A percentile compares a stretch with the other conserved stretches of the same genome.
Evolutionary conservation across 37 sponge, comb jelly and placozoan species (phyloP).

Genomic region (Petrosia ficiformis): DNA sequence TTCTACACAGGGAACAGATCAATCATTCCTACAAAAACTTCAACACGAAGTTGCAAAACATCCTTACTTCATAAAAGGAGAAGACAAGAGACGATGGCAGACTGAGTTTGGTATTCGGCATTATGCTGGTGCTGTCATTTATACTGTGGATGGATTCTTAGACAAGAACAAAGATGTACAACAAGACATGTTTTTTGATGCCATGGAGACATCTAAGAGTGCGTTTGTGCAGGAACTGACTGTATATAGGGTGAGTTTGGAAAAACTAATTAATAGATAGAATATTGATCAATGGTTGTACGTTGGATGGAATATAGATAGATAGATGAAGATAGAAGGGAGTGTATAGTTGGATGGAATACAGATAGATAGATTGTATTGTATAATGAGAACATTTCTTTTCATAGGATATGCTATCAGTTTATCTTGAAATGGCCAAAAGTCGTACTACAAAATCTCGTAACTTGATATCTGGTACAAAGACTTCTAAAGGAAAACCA

Average conservation of each 20-base stretch:
- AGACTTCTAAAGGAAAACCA: conserved; percentile 80
- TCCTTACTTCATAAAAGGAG: conserved; percentile 69
- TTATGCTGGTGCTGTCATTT: conserved; percentile 91
- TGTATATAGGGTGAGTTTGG: conserved; percentile 62
- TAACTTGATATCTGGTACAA: conserved; percentile 66
- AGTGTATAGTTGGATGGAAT: background rate
- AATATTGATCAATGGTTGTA: background rate
- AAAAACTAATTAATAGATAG: background rate
- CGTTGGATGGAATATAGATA: background rate
- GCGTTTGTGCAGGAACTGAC: conserved; percentile 69
- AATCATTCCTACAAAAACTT: conserved; percentile 81
- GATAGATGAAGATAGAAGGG: background rate
- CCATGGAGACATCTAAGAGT: conserved; percentile 62
- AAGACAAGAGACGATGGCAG: conserved; percentile 74
- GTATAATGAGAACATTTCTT: too few relatives aligned
- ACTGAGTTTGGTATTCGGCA: conserved; percentile 86
- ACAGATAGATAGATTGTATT: too few relatives aligned
- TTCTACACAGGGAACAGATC: conserved; percentile 75
- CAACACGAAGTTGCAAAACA: conserved; percentile 72
- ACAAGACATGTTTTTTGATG: conserved; percentile 87
- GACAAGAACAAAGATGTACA: conserved; percentile 97
- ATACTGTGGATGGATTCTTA: conserved; percentile 70
- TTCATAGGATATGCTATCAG: conserved; percentile 64
- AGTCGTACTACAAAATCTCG: conserved; percentile 55
- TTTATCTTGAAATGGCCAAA: conserved; percentile 69